Percentiles rank a stretch among this genome's conserved stretches.
phyloP scores from a whole-genome alignment of 2,888 invertebrate genomes.

The Dromius quadrimaculatus region DNA sequence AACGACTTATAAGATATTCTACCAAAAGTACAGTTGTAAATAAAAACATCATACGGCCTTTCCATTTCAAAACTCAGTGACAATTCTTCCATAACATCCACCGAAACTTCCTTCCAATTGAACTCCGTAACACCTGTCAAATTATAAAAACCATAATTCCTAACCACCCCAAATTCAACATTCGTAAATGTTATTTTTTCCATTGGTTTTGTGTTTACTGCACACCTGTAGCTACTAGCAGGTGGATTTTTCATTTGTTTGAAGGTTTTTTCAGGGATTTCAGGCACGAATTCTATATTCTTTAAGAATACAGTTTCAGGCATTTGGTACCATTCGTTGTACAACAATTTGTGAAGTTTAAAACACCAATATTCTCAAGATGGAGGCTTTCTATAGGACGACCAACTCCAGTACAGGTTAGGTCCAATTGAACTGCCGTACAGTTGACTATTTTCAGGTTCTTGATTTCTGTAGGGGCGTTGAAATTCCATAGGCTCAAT shows the following conservation, averaged over 20 bases:
- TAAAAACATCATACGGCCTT: slow-evolving; percentile 8
- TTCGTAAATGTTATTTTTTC: slow-evolving; percentile 21
- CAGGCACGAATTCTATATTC: slow-evolving; percentile 5
- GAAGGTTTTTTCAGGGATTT: slow-evolving; percentile 32
- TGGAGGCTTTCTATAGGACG: slow-evolving; percentile 6
- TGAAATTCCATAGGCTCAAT: slow-evolving; percentile 35
- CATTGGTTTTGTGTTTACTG: slow-evolving; percentile 3
- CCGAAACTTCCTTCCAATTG: slow-evolving; percentile 22
- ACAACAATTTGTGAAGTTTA: slow-evolving; percentile 22
- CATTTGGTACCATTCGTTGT: slow-evolving; percentile 8
- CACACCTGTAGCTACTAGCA: slow-evolving; percentile 7
- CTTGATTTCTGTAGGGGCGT: slow-evolving; percentile 14
- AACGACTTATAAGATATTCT: slow-evolving; percentile 26
- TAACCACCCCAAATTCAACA: slow-evolving; percentile 7
- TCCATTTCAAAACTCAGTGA: slow-evolving; percentile 22
- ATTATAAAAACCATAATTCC: slow-evolving; percentile 23
- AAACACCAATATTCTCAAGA: slow-evolving; percentile 15
- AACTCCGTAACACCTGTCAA: slow-evolving; percentile 18
- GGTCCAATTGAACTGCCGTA: slow-evolving; percentile 20
- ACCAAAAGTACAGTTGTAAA: slow-evolving; percentile 8
- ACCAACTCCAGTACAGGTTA: slow-evolving; percentile 14
- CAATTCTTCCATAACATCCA: slow-evolving; percentile 10
- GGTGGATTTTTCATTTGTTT: slow-evolving; percentile 35
- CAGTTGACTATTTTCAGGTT: slow-evolving; percentile 25
- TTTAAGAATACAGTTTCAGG: slow-evolving; percentile 16